Evolutionary conservation across 2,113 vertebrate species (phyloP), one percentile per base, ranked within the genome.

Genomic region (Lates calcarifer): DNA sequence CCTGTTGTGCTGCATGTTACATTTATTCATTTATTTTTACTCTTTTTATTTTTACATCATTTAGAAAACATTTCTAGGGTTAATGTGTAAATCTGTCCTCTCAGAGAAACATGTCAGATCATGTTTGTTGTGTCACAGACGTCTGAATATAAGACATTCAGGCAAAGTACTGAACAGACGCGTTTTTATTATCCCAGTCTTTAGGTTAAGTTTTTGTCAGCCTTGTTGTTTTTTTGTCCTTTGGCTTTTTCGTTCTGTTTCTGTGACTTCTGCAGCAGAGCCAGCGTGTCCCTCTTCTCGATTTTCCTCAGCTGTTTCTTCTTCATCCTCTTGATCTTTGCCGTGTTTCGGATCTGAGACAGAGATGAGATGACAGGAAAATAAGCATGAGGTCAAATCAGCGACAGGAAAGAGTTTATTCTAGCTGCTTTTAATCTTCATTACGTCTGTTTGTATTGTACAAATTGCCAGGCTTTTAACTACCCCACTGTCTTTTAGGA

Each of bases 291-390:
- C 79, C 97, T 91, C 92, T 99, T 99, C 85, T 97, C 94, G 2
- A 98, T 91, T 47, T 93, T 93, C 60, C 97, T 95, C 20, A 99
- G 93, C 18, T 97, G 96, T 84, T 98, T 95, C 95, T 97, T 99
- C 94, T 96, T 98, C 24, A 96, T 97, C 68, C 97, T 93, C 92
- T 97, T 99, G 49, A 99, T 94, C 88, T 99, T 99, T 45, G 96
- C 3, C 0, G 97, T 97, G 89, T 98, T 99, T 4, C 94, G 95
- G 93, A 99, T 98, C 98, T 98, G 90, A 17, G 28, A 69, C 5
- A 20, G 17, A 63, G 0, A 39, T 0, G 3, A 72, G 26, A 72
- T 3, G n/a, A 4, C 1, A 61, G 22, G 22, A 55, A 26, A 24
- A 71, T 2, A 15, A 67, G 43, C 18, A 63, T 28, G 24, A 18